phyloP scores from a whole-genome alignment of 2,888 invertebrate genomes.

The Phragmatobia fuliginosa region DNA sequence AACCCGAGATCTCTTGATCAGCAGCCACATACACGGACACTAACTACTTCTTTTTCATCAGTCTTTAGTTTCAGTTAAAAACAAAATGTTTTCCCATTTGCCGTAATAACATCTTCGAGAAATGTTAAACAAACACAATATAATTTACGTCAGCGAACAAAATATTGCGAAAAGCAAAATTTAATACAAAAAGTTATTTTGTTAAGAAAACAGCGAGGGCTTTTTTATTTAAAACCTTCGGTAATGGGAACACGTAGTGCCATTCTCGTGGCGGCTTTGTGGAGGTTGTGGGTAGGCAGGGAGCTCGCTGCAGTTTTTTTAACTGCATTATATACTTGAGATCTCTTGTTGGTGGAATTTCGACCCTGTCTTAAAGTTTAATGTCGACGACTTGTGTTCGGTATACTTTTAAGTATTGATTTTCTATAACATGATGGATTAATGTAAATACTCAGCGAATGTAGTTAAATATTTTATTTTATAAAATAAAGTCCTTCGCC shows the following conservation, averaged over 20 bases:
- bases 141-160: not conserved
- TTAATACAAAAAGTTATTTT: slow-evolving; percentile 16
- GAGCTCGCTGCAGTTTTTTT: not conserved
- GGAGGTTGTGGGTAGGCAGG: not conserved
- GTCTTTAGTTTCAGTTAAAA: not conserved
- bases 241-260: slow-evolving; percentile 33
- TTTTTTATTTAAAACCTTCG: slow-evolving; percentile 22
- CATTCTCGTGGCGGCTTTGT: slow-evolving; percentile 22
- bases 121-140: not conserved
- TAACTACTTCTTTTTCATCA: not conserved
- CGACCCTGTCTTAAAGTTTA: too few species aligned
- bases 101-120: not conserved
- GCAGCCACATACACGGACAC: too few species aligned
- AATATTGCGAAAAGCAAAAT: slow-evolving; percentile 5
- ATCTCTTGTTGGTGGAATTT: not conserved
- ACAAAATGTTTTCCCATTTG: not conserved
- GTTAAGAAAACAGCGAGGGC: slow-evolving; percentile 14
- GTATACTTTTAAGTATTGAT: too few species aligned
- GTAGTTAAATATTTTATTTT: too few species aligned
- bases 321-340: not conserved
- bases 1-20: too few species aligned
- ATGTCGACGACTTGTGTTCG: too few species aligned
- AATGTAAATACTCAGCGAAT: too few species aligned
- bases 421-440: too few species aligned
- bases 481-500: too few species aligned